Base-by-base conservation (phyloP, 2,797 vertebrate genomes). In the Notoglanidium macrostoma region DNA sequence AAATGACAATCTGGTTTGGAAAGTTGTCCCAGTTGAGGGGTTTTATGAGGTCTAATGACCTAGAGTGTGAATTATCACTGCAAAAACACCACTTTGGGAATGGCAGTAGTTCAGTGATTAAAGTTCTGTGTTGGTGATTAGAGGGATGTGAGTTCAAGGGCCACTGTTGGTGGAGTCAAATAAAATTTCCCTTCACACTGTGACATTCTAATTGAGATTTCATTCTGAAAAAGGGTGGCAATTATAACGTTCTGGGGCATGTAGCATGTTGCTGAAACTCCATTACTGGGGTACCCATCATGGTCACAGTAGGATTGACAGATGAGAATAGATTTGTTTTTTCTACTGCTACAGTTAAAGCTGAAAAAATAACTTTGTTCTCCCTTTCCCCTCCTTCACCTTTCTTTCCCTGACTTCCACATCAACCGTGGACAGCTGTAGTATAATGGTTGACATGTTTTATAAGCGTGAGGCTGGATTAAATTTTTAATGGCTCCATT, bases 401-500 rank as follows among this genome's bases (percentile, higher is more conserved):
- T 87, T 89, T 90, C 86, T 88, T 29, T 59, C 86, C 91, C 76
- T 87, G 91, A 91, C 91, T 92, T 91, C 89, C 85, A 92, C 89
- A 90, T 92, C 90, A 90, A 89, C 88, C 51, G 59, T 89, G 87
- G 91, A 94, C 91, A 89, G 85, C 86, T 85, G 76, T 91, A 86
- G 88, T 92, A 90, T 93, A 94, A 95, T 91, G 92, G 92, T 87
- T 91, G 91, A 94, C 93, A 92, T 95, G 93, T 94, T 95, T 94
- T 94, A 95, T 93, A 93, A 93, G 92, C 67, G 63, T 93, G 91
- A 46, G 90, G 93, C 92, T 93, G 95, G 95, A 95, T 96, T 95
- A 94, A 63, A 95, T 95, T 95, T 96, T 95, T 95, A 95, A 96
- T 92, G 92, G 95, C 93, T 95, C 93, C 93, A 92, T 93, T 93